Base-by-base conservation (phyloP, 1,140 invertebrate species). In the Popillia japonica region DNA sequence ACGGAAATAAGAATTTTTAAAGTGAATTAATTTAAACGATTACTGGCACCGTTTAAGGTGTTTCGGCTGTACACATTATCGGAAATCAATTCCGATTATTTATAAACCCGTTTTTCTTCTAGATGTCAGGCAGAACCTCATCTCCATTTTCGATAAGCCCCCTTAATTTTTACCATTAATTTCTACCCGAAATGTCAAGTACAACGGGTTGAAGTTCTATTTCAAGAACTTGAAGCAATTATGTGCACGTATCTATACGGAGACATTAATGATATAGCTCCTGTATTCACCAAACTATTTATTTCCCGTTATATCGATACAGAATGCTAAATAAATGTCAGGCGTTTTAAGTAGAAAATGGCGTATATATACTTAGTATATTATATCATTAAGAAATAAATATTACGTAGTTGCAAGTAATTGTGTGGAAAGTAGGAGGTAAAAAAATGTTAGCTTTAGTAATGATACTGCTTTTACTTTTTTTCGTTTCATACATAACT, bases 21-120 rank as follows among this genome's bases (percentile, higher is more conserved):
- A 17, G 17, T n/a, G 48, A 6, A 55, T 34, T 55, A 14, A 14
- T n/a, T 55, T 3, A 48, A 10, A 11, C 10, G 44, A n/a, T 14
- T 7, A 17, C 6, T 17, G 48, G 48, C 6, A n/a, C 14, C 6
- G 1, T 44, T 44, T n/a, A 17, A n/a, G 6, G 48, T 55, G 14
- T 7, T n/a, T 11, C 9, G 4, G 11, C 48, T 17, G 48, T 55
- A 14, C 48, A 34, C 4, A 34, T 34, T 55, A 55, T 55, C 48
- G 48, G 17, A 55, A 55, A 55, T 55, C 48, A 17, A 55, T n/a
- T n/a, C 14, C 2, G 48, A 55, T 55, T 55, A 55, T 55, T 55
- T 55, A 55, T 55, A 55, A n/a, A 55, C 48, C n/a, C 48, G 48
- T 55, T 55, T n/a, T 6, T 55, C 48, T 55, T 55, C 11, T 55